Evolutionary conservation across 2,113 vertebrate genomes (phyloP), one percentile per base, ranked within the genome.

Genomic region (Cyphomyrus discorhynchus): DNA sequence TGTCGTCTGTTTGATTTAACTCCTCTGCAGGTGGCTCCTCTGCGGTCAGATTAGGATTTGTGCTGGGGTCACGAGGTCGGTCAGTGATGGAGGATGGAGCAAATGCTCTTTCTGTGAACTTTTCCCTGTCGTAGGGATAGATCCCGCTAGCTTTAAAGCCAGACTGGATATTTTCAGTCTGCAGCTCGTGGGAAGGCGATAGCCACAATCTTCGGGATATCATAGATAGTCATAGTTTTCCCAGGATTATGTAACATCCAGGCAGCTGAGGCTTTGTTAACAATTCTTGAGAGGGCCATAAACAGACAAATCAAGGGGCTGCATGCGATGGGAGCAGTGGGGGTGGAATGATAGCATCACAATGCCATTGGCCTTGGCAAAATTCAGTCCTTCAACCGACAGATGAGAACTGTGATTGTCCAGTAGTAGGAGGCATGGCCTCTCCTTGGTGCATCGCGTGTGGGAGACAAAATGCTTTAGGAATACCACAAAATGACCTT

Each of bases 201-300:
- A 15, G 56, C 85, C 8, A 91, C 85, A 87, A 89, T 80, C n/a
- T 88, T 85, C 17, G 88, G 90, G 27, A 91, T 70, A n/a, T 89
- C 88, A 62, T 39, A 39, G 35, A 89, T 89, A 21, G 84, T 80
- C 35, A 88, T 47, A 1, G 85, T 91, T 58, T 88, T 89, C 27
- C 70, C 88, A 21, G 88, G 50, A 46, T 89, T 89, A 19, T 53
- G 46, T 24, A 46, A 17, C 88, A 83, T 89, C 88, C 88, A 89
- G 47, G 70, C 13, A 82, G 52, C 88, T 35, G 21, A 82, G 17
- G 27, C 77, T 35, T 1, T 42, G 77, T 84, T 89, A 0, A 84
- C 35, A 49, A 35, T 21, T 56, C 47, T 89, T 89, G 19, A 89
- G 74, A 19, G 89, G 50, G 27, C 42, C 47, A 5, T 84, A 89